These are phyloP conservation scores for Pachyramphus minor DNA, from an alignment of 2,113 vertebrate species.

Conservation along the genomic window DNA sequence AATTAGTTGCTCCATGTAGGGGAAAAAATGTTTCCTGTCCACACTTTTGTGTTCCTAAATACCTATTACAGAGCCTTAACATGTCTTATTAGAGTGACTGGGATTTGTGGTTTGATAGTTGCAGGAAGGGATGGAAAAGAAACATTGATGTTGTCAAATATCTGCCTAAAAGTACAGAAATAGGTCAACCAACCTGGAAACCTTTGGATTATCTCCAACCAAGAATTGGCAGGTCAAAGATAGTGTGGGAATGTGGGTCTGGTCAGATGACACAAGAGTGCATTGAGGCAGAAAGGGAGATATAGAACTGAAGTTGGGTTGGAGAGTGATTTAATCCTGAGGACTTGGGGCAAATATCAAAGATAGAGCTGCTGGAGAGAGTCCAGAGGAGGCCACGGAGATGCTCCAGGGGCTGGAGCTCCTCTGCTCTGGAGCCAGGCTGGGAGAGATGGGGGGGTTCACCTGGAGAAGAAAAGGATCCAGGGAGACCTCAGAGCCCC, in stretches of 20 bases:
- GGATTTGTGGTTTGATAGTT: neutral
- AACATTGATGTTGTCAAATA: neutral
- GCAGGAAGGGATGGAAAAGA: neutral
- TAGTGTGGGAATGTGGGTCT: neutral
- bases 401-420: neutral
- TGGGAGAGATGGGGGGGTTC: neutral
- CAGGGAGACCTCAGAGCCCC: neutral
- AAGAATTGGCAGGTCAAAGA: neutral
- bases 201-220: neutral
- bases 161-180: neutral
- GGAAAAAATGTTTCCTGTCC: neutral
- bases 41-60: neutral
- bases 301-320: accelerated
- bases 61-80: neutral
- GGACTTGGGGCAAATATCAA: neutral
- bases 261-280: neutral
- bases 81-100: neutral
- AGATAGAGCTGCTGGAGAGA: neutral
- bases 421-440: neutral
- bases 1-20: neutral
- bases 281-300: neutral
- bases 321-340: neutral
- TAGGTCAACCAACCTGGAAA: neutral
- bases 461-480: neutral
- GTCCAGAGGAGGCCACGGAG: accelerated